These are phyloP conservation scores for Tarsius wallacei DNA, from an alignment of 2,797 vertebrate genomes.

Conservation along the genomic window DNA sequence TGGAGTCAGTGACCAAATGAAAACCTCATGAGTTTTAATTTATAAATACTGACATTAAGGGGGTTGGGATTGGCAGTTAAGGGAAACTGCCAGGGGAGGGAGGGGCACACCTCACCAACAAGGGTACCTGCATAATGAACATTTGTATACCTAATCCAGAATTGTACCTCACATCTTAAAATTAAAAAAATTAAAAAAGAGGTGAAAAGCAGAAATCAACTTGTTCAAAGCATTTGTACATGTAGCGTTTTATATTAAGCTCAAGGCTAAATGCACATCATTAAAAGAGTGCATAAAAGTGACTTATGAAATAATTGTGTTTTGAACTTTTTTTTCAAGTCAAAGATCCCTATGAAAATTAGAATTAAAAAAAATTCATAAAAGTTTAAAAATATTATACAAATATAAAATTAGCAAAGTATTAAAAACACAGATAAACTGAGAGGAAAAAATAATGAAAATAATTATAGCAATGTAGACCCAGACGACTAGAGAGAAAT, in stretches of 20 bases:
- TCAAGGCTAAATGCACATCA: neutral
- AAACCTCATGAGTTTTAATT: no score
- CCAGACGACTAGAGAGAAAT: neutral
- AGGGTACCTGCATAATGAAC: no score
- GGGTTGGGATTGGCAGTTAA: no score
- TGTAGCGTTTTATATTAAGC: conserved; percentile 22
- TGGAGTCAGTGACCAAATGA: no score
- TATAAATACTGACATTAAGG: no score
- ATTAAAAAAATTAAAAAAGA: neutral
- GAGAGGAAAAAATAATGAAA: neutral
- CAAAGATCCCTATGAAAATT: neutral
- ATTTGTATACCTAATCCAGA: no score
- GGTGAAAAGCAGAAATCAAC: neutral
- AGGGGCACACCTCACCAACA: no score
- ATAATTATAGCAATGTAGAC: neutral
- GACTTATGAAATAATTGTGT: neutral
- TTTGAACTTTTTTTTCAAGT: neutral
- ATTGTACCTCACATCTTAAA: no score
- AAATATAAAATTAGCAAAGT: neutral
- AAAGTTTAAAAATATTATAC: neutral
- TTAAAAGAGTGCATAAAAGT: neutral
- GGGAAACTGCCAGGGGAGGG: no score
- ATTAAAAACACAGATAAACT: neutral
- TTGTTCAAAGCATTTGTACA: neutral
- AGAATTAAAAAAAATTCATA: neutral